Base-by-base conservation (phyloP, 2,797 vertebrate genomes). In the Macropodus opercularis region DNA sequence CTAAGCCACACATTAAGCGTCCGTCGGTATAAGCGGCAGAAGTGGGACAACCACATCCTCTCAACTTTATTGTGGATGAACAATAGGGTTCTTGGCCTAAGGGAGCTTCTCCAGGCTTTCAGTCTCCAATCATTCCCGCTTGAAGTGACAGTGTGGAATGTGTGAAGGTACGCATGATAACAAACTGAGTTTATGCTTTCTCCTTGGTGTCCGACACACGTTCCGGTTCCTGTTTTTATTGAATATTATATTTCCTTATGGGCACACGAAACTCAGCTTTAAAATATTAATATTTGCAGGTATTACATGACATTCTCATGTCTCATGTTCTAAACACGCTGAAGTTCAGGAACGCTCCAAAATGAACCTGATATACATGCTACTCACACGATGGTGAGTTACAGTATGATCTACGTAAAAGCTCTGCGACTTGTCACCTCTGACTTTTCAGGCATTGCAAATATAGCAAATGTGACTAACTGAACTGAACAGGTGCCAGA, bases 401-500 rank as follows among this genome's bases (percentile, higher is more conserved):
- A 40, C 18, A 22, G 17, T 54, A 29, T 38, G 59, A 40, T 32
- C 27, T 52, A 2, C 29, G 8, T 31, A 23, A 26, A 32, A 21
- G 4, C 48, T 54, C 17, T 32, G 23, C 19, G 48, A 40, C 27
- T 64, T 50, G n/a, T 62, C 65, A 48, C 38, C 34, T 39, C 46
- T 51, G 26, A 49, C 24, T 31, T 18, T 13, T 41, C 12, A 8
- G 9, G 8, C 31, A 57, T 63, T 36, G 51, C 21, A 76, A 66
- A 81, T 81, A 72, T 80, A 81, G 64, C 35, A 65, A 72, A 86
- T 64, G 69, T 54, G 77, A 61, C 65, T 52, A 80, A 69, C 76
- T 77, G 77, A 85, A 80, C 62, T 35, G 36, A 86, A 80, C 77
- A 80, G 79, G 64, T 84, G 81, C 52, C 57, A 68, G 62, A 71